Percentiles rank a stretch among this genome's conserved stretches.
Evolutionary conservation across 2,797 vertebrate species (phyloP).

Genomic region (Crax fasciolata): DNA sequence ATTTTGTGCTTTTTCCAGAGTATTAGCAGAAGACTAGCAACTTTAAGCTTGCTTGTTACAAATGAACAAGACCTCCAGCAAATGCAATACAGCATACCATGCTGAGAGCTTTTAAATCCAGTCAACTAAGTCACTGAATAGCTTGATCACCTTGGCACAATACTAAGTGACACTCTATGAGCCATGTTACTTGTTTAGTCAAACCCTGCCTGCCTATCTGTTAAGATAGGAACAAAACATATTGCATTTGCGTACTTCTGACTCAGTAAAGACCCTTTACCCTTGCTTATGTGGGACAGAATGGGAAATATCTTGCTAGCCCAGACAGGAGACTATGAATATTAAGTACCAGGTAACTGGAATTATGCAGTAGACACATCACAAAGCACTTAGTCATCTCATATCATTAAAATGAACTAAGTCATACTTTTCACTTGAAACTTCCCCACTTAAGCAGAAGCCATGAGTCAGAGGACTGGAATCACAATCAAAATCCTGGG

Average conservation of each 20-base stretch:
- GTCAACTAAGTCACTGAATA: not conserved
- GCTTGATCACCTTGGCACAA: not conserved
- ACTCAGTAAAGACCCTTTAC: not conserved
- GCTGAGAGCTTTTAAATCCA: not conserved
- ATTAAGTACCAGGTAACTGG: not conserved
- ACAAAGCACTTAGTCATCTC: not conserved
- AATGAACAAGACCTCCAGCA: not conserved
- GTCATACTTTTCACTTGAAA: not conserved
- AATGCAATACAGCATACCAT: not conserved
- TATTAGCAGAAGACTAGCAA: not conserved
- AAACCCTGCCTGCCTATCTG: not conserved
- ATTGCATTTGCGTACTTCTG: not conserved
- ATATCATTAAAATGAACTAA: not conserved
- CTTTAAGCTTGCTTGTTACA: not conserved
- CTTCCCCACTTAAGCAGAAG: not conserved
- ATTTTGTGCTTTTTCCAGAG: not conserved
- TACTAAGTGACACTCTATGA: not conserved
- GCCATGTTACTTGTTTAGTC: not conserved
- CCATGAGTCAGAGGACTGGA: not conserved
- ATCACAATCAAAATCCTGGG: not conserved
- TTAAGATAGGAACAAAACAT: not conserved
- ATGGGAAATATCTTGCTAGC: not conserved
- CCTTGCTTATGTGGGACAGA: not conserved
- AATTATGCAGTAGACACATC: not conserved
- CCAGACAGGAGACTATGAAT: not conserved